Evolutionary conservation across 2,888 invertebrate genomes (phyloP).

Genomic region (Xiphydria camelus): DNA sequence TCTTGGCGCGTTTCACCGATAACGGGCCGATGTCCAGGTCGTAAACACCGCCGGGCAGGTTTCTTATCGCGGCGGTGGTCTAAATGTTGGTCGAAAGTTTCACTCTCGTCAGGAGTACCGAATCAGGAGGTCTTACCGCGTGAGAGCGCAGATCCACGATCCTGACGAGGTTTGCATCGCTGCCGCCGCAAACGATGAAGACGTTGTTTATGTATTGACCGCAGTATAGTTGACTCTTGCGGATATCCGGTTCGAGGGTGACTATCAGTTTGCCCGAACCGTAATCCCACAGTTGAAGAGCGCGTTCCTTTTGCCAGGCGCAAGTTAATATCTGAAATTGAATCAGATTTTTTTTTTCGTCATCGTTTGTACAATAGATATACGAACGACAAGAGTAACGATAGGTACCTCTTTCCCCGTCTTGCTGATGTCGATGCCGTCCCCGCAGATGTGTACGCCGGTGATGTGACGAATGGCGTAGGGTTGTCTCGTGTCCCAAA

Average conservation of each 20-base stretch:
- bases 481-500: constrained; percentile 71
- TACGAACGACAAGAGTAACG: no score
- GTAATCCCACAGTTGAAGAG: constrained; percentile 70
- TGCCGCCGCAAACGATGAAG: constrained; percentile 66
- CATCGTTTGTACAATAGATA: neutral
- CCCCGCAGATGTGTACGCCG: constrained; percentile 69
- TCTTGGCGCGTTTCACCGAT: constrained; percentile 24
- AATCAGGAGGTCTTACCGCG: constrained; percentile 57
- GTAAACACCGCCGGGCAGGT: constrained; percentile 64
- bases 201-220: constrained; percentile 65
- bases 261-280: constrained; percentile 66
- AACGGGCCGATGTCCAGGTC: constrained; percentile 62
- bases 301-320: constrained; percentile 66
- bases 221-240: constrained; percentile 64
- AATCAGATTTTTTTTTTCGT: neutral
- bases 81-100: constrained; percentile 27
- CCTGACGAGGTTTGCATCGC: constrained; percentile 64
- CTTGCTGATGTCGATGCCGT: constrained; percentile 68
- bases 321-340: constrained; percentile 65
- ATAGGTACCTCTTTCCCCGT: constrained; percentile 64
- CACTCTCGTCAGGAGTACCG: neutral
- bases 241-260: constrained; percentile 63
- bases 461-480: constrained; percentile 63
- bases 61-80: constrained; percentile 57
- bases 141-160: constrained; percentile 66